These are phyloP conservation scores for Macrophya alboannulata DNA, from an alignment of 2,888 invertebrate genomes.

Conservation along the genomic window DNA sequence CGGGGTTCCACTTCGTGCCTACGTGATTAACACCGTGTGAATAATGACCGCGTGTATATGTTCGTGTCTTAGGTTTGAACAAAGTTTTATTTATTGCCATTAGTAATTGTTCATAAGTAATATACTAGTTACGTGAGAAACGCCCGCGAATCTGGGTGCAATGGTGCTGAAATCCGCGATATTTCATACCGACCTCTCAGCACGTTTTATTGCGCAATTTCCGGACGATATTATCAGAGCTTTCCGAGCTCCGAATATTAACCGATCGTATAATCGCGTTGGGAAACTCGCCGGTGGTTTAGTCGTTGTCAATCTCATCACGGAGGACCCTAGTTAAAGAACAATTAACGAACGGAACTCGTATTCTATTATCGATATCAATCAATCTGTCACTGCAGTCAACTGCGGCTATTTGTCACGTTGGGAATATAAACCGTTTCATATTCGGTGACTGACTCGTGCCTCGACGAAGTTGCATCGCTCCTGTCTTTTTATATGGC, in stretches of 20 bases:
- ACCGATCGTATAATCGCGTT: not conserved
- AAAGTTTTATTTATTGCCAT: no score
- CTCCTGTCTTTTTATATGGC: not conserved
- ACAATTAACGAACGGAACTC: constrained; percentile 17
- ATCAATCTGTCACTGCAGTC: constrained; percentile 25
- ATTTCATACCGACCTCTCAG: not conserved
- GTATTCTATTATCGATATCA: not conserved
- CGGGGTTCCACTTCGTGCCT: not conserved
- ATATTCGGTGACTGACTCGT: not conserved
- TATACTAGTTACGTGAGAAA: not conserved
- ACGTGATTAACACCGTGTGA: not conserved
- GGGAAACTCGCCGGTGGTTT: not conserved
- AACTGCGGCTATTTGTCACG: not conserved
- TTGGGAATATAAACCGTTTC: not conserved
- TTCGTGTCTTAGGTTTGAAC: no score
- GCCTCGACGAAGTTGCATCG: not conserved
- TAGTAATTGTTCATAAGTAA: not conserved
- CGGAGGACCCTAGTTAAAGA: not conserved
- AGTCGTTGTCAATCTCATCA: not conserved
- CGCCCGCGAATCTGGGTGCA: not conserved
- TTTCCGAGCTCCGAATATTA: constrained; percentile 20
- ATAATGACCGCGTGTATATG: not conserved
- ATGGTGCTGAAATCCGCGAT: not conserved
- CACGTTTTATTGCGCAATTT: constrained; percentile 3
- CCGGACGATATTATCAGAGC: constrained; percentile 5